Conservation (phyloP, 2,888 invertebrate genomes). For the Leptura quadrifasciata region DNA sequence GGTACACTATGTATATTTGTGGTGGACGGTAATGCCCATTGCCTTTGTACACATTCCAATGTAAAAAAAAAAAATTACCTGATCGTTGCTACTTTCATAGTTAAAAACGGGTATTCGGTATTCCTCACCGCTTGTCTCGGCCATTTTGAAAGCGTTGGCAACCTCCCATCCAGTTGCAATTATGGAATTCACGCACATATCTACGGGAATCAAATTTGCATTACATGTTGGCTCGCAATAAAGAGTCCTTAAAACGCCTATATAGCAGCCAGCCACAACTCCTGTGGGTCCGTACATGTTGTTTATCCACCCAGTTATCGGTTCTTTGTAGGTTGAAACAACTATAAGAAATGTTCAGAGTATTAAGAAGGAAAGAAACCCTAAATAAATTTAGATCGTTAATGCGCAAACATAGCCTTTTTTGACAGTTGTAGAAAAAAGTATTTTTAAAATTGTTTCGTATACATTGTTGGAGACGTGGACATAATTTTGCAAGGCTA, state of each 20-base stretch:
- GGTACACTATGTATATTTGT: no score
- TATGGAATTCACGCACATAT: conserved; percentile 88
- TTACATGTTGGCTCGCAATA: conserved; percentile 81
- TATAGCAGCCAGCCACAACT: conserved; percentile 83
- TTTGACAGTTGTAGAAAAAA: no score
- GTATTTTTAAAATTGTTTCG: no score
- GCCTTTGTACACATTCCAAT: no score
- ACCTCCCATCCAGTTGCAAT: conserved; percentile 87
- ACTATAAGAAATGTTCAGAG: conserved; percentile 71
- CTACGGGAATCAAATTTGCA: conserved; percentile 87
- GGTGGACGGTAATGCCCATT: no score
- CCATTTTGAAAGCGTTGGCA: conserved; percentile 38
- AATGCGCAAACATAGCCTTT: no score
- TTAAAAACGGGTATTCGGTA: conserved; percentile 85
- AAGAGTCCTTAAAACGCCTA: conserved; percentile 85
- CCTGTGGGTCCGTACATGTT: conserved; percentile 94
- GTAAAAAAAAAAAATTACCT: conserved; percentile 68
- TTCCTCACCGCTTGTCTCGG: conserved; percentile 42
- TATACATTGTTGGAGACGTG: no score
- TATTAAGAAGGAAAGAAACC: no score
- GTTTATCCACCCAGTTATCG: conserved; percentile 90
- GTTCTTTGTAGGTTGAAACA: conserved; percentile 83
- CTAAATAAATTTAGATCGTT: no score
- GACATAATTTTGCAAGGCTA: no score
- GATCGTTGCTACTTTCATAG: conserved; percentile 89